Conservation (phyloP, 2,797 vertebrate genomes). For the Siniperca obscura region DNA sequence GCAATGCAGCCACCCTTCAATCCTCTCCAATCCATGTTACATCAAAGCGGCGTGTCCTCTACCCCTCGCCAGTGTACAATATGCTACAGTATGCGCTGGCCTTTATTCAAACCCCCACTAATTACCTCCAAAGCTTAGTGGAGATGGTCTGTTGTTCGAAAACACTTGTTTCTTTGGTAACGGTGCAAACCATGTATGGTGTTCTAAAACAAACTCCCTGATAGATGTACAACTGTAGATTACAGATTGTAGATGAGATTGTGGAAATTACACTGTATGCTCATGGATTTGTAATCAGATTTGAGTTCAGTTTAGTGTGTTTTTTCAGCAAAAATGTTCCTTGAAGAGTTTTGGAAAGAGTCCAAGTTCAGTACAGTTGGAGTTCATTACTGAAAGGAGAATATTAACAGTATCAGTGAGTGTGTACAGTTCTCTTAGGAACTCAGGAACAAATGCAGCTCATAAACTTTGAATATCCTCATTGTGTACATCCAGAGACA, state of each 20-base stretch:
- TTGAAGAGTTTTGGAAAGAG: slow-evolving; percentile 44
- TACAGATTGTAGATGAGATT: slow-evolving; percentile 58
- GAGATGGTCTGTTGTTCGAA: slow-evolving; percentile 66
- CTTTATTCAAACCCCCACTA: slow-evolving; percentile 62
- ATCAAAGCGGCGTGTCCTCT: slow-evolving; percentile 68
- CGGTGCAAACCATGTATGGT: slow-evolving; percentile 41
- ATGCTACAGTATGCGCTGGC: slow-evolving; percentile 58
- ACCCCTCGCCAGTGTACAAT: slow-evolving; percentile 45
- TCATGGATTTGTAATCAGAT: slow-evolving; percentile 51
- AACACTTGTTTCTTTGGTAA: slow-evolving; percentile 76
- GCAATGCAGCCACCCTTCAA: slow-evolving; percentile 60
- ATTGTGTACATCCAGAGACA: slow-evolving; percentile 4
- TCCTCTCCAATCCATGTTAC: slow-evolving; percentile 56
- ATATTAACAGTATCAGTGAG: slow-evolving; percentile 29
- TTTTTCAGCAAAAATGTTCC: slow-evolving; percentile 34
- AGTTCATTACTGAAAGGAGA: slow-evolving; percentile 50
- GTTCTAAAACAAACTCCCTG: slow-evolving; percentile 36
- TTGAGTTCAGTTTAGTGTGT: slow-evolving; percentile 18
- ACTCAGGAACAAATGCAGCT: slow-evolving; percentile 10
- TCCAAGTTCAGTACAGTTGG: slow-evolving; percentile 47
- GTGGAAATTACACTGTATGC: slow-evolving; percentile 47
- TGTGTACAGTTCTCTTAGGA: slow-evolving; percentile 15
- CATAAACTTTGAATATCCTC: slow-evolving; percentile 8
- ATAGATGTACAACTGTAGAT: slow-evolving; percentile 47
- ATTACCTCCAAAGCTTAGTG: slow-evolving; percentile 66